phyloP scores from a whole-genome alignment of 2,888 invertebrate genomes.

The Urechis unicinctus region DNA sequence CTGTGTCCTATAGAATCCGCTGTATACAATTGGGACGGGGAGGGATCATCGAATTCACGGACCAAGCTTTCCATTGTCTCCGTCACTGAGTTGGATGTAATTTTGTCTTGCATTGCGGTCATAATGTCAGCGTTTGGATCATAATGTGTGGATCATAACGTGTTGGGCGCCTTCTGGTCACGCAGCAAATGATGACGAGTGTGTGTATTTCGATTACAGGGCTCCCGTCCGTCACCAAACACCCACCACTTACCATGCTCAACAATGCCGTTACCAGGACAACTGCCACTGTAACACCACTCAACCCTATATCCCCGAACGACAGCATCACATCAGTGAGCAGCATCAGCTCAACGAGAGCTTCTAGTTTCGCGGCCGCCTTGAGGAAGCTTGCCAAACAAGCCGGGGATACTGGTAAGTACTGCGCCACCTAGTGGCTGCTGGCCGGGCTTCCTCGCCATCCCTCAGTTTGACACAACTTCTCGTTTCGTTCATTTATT shows the following conservation, averaged over 20 bases:
- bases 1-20: too few species aligned
- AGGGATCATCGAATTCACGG: background rate
- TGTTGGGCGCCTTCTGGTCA: too few species aligned
- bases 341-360: constrained; percentile 30
- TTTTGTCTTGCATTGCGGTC: background rate
- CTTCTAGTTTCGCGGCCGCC: constrained; percentile 79
- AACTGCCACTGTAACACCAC: constrained; percentile 49
- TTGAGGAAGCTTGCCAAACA: constrained; percentile 85
- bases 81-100: background rate
- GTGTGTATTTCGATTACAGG: constrained; percentile 17
- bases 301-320: constrained; percentile 42
- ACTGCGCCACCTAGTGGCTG: background rate
- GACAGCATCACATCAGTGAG: constrained; percentile 28
- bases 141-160: too few species aligned
- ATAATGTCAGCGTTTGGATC: too few species aligned
- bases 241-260: constrained; percentile 39
- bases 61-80: background rate
- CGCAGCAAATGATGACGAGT: too few species aligned
- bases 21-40: too few species aligned
- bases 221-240: constrained; percentile 33
- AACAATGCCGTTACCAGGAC: constrained; percentile 34
- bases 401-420: constrained; percentile 55
- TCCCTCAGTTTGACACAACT: too few species aligned
- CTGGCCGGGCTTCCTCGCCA: too few species aligned
- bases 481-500: too few species aligned